A percentile compares a stretch with the other conserved stretches of the same genome.
phyloP scores from a whole-genome alignment of 2,113 vertebrate genomes.

The Rana temporaria region DNA sequence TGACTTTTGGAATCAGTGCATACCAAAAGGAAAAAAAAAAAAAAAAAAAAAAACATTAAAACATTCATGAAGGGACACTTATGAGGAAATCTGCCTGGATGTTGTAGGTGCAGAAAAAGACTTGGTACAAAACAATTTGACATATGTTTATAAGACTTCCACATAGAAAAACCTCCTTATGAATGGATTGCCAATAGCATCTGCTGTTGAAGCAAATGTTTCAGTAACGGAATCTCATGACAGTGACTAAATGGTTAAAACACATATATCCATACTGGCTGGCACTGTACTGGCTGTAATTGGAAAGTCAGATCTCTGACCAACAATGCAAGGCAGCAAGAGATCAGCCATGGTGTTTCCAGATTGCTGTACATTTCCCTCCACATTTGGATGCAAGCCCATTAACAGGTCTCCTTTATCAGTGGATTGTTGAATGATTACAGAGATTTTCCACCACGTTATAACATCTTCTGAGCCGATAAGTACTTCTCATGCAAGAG shows the following conservation, averaged over 20 bases:
- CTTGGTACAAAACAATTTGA: neutral
- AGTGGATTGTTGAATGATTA: no score
- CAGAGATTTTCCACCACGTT: no score
- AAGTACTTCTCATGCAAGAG: no score
- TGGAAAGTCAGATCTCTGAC: neutral
- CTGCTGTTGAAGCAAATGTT: neutral
- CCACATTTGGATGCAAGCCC: no score
- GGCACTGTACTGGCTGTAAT: slow-evolving; percentile 2
- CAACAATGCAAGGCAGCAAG: no score
- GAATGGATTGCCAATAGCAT: neutral
- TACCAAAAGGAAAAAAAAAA: slow-evolving; percentile 3
- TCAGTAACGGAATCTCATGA: neutral
- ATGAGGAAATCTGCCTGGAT: neutral
- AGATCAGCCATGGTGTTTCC: no score
- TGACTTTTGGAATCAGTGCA: neutral
- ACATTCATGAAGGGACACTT: slow-evolving; percentile 34
- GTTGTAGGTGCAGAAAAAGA: neutral
- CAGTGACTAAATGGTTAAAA: slow-evolving; percentile 19
- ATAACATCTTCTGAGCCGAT: no score
- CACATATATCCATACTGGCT: neutral
- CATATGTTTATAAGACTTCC: no score
- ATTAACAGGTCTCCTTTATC: no score
- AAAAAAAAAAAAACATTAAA: neutral
- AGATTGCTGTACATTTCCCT: no score
- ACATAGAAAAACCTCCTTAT: no score